A percentile compares a stretch with the other conserved stretches of the same genome.
phyloP scores from a whole-genome alignment of 2,888 invertebrate genomes.

The Serrognathus titanus region DNA sequence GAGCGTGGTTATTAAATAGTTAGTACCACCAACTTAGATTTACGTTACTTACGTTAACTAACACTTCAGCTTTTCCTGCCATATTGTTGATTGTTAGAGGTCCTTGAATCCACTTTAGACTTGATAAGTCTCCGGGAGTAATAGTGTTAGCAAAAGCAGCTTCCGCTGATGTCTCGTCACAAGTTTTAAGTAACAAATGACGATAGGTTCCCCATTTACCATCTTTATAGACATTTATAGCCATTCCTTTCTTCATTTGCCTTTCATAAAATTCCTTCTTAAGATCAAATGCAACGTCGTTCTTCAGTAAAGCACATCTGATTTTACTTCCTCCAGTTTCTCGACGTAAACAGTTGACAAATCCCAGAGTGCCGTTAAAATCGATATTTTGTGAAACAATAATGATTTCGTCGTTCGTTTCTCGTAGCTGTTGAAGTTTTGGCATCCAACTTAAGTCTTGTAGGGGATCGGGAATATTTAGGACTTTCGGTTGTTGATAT shows the following conservation, averaged over 20 bases:
- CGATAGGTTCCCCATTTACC: conserved; percentile 50
- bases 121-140: conserved; percentile 78
- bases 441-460: conserved; percentile 4
- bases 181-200: conserved; percentile 14
- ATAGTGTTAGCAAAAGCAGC: conserved; percentile 74
- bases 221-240: conserved; percentile 70
- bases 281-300: conserved; percentile 61
- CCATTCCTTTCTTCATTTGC: conserved; percentile 68
- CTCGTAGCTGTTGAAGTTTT: conserved; percentile 2
- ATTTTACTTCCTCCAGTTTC: conserved; percentile 55
- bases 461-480: no score
- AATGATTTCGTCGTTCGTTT: conserved; percentile 46
- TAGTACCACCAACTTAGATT: no score
- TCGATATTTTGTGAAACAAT: conserved; percentile 55
- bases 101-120: conserved; percentile 76
- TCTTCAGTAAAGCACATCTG: conserved; percentile 59
- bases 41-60: conserved; percentile 1
- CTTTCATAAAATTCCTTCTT: conserved; percentile 61
- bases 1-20: no score
- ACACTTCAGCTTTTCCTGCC: neutral
- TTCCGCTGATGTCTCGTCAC: conserved; percentile 45
- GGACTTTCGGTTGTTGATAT: no score
- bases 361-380: conserved; percentile 74
- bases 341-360: conserved; percentile 79
- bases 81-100: neutral